Conservation (phyloP, 2,797 vertebrate species). For the Crocodylus rhombifer region DNA sequence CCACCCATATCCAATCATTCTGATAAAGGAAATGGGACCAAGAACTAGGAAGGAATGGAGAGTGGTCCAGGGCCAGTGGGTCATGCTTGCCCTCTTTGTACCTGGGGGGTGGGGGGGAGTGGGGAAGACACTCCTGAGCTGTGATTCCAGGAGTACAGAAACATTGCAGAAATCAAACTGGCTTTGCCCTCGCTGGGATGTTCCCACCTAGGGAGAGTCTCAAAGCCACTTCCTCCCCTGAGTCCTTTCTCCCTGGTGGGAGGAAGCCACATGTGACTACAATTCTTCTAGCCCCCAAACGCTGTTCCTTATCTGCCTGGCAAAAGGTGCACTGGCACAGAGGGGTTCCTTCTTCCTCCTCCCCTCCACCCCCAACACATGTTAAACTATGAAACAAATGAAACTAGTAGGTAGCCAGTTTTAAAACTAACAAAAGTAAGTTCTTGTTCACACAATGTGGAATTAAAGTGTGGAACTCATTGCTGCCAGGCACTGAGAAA, state of each 20-base stretch:
- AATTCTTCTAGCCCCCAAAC: too few relatives aligned
- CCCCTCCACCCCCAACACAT: too few relatives aligned
- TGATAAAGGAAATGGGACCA: neutral
- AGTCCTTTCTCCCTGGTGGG: neutral
- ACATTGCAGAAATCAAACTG: neutral
- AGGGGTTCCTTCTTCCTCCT: rapidly evolving
- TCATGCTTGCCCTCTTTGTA: neutral
- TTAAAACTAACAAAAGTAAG: too few relatives aligned
- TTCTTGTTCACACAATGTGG: too few relatives aligned
- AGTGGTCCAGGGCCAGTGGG: rapidly evolving
- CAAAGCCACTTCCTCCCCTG: neutral
- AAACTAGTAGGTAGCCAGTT: too few relatives aligned
- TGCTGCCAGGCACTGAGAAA: too few relatives aligned
- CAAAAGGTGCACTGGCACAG: neutral
- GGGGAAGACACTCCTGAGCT: slow-evolving; percentile 4
- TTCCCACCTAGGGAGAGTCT: neutral
- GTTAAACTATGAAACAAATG: too few relatives aligned
- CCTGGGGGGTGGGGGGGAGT: neutral
- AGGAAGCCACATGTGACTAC: too few relatives aligned
- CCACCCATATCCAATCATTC: neutral
- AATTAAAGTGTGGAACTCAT: too few relatives aligned
- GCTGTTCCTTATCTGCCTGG: neutral
- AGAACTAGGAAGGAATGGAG: neutral
- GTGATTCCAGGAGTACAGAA: neutral
- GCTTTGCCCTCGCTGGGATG: neutral